Base-by-base conservation (phyloP, 2,797 vertebrate species). In the Enteromius treurensis region DNA sequence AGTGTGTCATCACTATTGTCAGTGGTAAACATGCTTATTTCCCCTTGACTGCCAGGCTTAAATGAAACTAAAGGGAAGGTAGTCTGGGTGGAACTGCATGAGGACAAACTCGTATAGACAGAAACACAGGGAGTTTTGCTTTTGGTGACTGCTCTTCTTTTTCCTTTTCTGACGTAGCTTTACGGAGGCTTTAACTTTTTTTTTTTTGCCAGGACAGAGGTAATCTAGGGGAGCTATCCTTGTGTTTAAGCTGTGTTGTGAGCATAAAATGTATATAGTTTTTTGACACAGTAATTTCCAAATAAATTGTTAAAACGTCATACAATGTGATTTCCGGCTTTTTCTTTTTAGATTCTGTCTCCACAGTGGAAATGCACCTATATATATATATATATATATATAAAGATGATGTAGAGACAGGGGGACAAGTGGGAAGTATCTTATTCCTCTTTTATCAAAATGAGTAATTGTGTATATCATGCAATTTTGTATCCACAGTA, bases 11-110 rank as follows among this genome's bases (percentile, higher is more conserved):
- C 77, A 45, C 58, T 64, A 47, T 65, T 70, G 45, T 60, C 19
- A 15, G 47, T 62, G 49, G 70, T 76, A 77, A 81, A 81, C 79
- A 77, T 65, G 58, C n/a, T 53, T 49, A 32, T 75, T 77, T 83
- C 67, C 68, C 32, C n/a, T 65, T 47, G 17, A 74, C 32, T 45
- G 37, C 34, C 7, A 34, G 67, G n/a, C 32, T 51, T 15, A 55
- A 81, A 23, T 77, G 7, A 67, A 78, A 55, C 47, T n/a, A 29
- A 81, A 65, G 58, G 45, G 60, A 77, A 77, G 58, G 64, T 58
- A 62, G 26, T 45, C 37, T 29, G 58, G 79, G 29, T 70, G 47
- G 64, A 51, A 42, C 60, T 74, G 79, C 53, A 74, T 45, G 19
- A 76, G 70, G 26, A 55, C 37, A 70, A 76, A 79, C 55, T 15